Conservation (phyloP, 2,888 invertebrate species). For the Ennomos fuscantarius region DNA sequence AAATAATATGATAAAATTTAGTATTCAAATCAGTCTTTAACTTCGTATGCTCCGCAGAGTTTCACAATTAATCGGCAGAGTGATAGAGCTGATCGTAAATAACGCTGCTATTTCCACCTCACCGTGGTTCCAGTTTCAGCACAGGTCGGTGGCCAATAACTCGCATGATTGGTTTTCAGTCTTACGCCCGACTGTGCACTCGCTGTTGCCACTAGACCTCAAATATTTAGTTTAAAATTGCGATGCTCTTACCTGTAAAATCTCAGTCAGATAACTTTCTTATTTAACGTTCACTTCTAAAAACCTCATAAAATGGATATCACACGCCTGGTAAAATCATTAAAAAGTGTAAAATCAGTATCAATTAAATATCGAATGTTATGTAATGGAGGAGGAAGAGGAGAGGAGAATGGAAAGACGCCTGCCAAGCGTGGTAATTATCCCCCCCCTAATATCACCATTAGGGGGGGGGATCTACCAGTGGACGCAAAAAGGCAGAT, state of each 20-base stretch:
- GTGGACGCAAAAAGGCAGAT: too few relatives aligned
- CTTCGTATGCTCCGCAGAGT: too few relatives aligned
- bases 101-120: constrained; percentile 39
- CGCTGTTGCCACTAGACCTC: constrained; percentile 14
- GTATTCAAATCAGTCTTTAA: too few relatives aligned
- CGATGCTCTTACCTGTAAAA: constrained; percentile 16
- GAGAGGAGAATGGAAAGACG: too few relatives aligned
- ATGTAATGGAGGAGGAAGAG: too few relatives aligned
- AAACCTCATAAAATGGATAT: constrained; percentile 14
- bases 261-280: constrained; percentile 2
- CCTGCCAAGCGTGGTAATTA: too few relatives aligned
- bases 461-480: too few relatives aligned
- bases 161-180: constrained; percentile 58
- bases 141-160: constrained; percentile 63
- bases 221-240: constrained; percentile 34
- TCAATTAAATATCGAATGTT: too few relatives aligned
- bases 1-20: too few relatives aligned
- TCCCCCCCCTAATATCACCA: too few relatives aligned
- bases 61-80: too few relatives aligned
- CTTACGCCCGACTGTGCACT: constrained; percentile 28
- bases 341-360: constrained; percentile 8
- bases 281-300: constrained; percentile 14
- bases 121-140: constrained; percentile 28
- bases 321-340: constrained; percentile 9
- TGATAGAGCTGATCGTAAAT: constrained; percentile 3